phyloP scores from a whole-genome alignment of 2,113 vertebrate species.

The Ia io region DNA sequence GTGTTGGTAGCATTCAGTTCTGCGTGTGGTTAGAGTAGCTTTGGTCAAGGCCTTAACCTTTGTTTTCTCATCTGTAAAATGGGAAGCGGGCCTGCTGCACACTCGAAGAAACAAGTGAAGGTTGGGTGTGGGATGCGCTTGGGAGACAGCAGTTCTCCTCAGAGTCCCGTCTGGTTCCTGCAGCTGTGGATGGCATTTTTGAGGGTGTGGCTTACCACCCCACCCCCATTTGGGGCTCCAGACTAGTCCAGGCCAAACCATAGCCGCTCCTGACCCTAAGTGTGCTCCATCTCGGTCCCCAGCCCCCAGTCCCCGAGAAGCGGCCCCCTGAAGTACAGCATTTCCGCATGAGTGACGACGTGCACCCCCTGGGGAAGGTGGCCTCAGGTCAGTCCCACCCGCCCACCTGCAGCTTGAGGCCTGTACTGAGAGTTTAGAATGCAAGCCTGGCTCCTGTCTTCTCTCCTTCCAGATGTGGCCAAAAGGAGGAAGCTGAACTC shows the following conservation, averaged over 20 bases:
- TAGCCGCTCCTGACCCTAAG: not conserved
- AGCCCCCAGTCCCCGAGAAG: conserved; percentile 76
- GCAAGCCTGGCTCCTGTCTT: not conserved
- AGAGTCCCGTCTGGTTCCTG: not conserved
- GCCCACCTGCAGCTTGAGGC: not conserved
- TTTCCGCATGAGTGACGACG: conserved; percentile 73
- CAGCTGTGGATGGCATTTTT: not conserved
- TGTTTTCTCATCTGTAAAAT: not conserved
- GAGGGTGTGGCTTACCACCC: not conserved
- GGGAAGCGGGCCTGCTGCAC: not conserved
- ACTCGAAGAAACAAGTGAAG: not conserved
- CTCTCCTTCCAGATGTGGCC: conserved; percentile 56
- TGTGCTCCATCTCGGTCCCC: not conserved
- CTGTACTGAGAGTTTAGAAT: not conserved
- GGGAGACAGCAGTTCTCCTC: not conserved
- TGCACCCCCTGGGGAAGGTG: conserved; percentile 61
- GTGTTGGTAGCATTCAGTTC: not conserved
- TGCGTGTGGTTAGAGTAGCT: not conserved
- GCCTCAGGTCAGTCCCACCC: conserved; percentile 61
- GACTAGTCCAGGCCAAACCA: not conserved
- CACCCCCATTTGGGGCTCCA: not conserved
- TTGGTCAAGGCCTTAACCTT: not conserved
- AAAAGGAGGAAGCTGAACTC: conserved; percentile 73
- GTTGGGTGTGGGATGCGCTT: not conserved
- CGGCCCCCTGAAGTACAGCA: conserved; percentile 76